Conservation (phyloP, 1,140 invertebrate species). For the Kradibia gibbosae region DNA sequence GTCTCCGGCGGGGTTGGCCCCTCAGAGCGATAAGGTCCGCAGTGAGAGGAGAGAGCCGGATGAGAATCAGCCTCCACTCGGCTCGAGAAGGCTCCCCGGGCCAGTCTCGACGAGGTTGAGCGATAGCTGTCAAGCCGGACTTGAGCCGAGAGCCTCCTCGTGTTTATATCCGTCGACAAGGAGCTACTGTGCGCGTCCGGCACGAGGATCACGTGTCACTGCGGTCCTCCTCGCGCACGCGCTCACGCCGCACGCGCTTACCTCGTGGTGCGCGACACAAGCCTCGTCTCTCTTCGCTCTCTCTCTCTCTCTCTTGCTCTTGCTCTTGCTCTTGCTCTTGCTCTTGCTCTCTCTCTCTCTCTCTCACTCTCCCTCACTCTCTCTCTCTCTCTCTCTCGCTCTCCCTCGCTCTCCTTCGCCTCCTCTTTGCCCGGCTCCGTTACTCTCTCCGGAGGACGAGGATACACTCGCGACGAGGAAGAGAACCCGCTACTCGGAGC, state of each 20-base stretch:
- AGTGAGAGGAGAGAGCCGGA: no score
- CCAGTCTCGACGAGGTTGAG: no score
- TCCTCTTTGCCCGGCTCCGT: not conserved
- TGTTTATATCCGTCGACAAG: slow-evolving; percentile 29
- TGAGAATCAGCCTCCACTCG: no score
- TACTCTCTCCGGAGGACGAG: not conserved
- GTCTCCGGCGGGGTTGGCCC: no score
- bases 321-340: not conserved
- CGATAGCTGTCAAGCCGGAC: no score
- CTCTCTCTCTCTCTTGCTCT: no score
- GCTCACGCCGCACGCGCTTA: slow-evolving; percentile 13
- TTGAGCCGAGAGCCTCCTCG: slow-evolving; percentile 35
- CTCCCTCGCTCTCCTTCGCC: not conserved
- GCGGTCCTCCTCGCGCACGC: slow-evolving; percentile 43
- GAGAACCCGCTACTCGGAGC: not conserved
- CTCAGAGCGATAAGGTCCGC: not conserved
- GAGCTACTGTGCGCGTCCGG: slow-evolving; percentile 6
- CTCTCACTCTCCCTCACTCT: slow-evolving; percentile 1
- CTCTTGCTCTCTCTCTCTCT: slow-evolving; percentile 13
- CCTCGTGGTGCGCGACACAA: slow-evolving; percentile 40
- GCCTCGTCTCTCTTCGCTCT: not conserved
- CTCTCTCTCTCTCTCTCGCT: not conserved
- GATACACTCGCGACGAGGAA: not conserved
- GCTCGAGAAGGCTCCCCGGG: not conserved
- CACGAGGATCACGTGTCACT: slow-evolving; percentile 31